Evolutionary conservation across 2,113 vertebrate genomes (phyloP).

Genomic region (Hiodon alosoides): DNA sequence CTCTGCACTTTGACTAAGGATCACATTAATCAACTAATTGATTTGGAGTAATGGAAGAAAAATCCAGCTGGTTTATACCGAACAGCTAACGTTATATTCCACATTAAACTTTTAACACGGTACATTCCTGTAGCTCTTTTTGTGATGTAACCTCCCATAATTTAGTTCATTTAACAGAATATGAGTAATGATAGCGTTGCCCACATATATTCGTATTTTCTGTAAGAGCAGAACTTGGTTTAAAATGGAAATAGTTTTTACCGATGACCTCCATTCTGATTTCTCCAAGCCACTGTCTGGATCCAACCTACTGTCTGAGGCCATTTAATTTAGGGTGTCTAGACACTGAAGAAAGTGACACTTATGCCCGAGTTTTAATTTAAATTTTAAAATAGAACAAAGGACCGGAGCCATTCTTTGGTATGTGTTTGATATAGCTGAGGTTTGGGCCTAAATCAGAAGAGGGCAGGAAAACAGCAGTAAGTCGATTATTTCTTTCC

Average conservation of each 20-base stretch:
- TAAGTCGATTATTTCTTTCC: not conserved
- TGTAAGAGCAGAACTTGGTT: not conserved
- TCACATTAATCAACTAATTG: too few species aligned
- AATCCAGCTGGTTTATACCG: too few species aligned
- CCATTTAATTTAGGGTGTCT: slow-evolving; percentile 8
- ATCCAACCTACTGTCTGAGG: not conserved
- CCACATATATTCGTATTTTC: too few species aligned
- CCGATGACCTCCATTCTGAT: not conserved
- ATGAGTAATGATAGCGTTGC: not conserved
- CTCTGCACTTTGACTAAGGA: not conserved
- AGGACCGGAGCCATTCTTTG: not conserved
- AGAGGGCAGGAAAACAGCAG: not conserved
- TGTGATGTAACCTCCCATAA: not conserved
- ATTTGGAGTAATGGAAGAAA: too few species aligned
- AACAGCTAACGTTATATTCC: too few species aligned
- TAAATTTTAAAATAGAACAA: not conserved
- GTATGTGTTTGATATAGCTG: not conserved
- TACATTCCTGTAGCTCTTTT: too few species aligned
- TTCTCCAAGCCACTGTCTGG: not conserved
- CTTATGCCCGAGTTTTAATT: slow-evolving; percentile 1
- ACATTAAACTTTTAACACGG: too few species aligned
- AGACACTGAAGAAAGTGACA: slow-evolving; percentile 5
- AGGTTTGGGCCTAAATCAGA: not conserved
- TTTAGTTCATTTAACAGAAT: not conserved
- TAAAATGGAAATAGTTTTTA: slow-evolving; percentile 11